Conservation (phyloP, 2,113 vertebrate genomes). For the Reinhardtius hippoglossoides region DNA sequence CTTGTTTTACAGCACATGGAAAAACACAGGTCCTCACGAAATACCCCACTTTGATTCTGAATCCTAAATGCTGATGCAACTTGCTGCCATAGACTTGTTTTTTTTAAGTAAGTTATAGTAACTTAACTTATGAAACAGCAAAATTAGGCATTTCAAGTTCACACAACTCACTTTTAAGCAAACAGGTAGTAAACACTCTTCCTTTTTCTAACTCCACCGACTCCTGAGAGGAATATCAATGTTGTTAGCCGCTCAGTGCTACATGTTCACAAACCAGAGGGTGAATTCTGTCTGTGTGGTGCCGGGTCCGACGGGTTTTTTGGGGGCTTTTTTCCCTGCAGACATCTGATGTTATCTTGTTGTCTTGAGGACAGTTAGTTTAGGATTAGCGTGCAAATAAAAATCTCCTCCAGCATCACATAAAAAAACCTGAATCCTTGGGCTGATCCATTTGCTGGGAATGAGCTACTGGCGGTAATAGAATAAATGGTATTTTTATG, state of each 20-base stretch:
- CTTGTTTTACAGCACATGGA: background rate
- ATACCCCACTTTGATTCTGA: no score
- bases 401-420: background rate
- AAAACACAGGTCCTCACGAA: no score
- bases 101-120: no score
- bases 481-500: conserved; percentile 24
- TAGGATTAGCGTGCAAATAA: background rate
- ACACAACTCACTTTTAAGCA: background rate
- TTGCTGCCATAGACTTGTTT: no score
- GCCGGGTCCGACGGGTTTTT: background rate
- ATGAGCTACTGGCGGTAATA: background rate
- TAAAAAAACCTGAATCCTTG: background rate
- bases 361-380: conserved; percentile 15
- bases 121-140: no score
- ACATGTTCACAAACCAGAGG: background rate
- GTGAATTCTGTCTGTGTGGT: background rate
- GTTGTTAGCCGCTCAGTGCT: background rate
- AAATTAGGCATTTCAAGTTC: background rate
- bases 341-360: conserved; percentile 27
- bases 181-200: background rate
- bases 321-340: background rate
- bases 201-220: background rate
- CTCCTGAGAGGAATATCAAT: background rate
- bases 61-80: no score
- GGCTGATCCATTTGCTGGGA: conserved; percentile 16